Percentiles rank a stretch among this genome's conserved stretches.
These are phyloP conservation scores for Neolamprologus devosi DNA, from an alignment of 2,113 vertebrate species.

Conservation along the genomic window DNA sequence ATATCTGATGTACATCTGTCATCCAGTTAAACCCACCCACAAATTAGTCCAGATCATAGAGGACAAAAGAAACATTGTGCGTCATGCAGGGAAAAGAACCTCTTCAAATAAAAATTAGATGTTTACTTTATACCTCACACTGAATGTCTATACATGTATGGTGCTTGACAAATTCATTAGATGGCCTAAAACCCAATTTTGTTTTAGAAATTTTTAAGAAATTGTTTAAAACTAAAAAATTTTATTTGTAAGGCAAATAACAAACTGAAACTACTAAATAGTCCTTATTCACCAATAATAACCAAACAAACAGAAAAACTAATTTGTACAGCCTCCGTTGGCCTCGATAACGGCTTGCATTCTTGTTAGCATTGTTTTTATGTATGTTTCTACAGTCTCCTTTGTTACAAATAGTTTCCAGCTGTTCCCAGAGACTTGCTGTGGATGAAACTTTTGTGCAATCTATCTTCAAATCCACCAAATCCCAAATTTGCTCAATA, in stretches of 20 bases:
- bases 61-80: constrained; percentile 7
- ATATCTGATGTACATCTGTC: background rate
- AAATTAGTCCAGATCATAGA: background rate
- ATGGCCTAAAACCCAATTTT: background rate
- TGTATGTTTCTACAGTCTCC: background rate
- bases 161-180: background rate
- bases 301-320: background rate
- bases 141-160: background rate
- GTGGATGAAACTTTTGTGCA: background rate
- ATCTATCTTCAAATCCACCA: background rate
- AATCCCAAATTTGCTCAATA: background rate
- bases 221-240: background rate
- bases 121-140: background rate
- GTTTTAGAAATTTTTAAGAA: background rate
- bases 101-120: constrained; percentile 2
- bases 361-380: background rate
- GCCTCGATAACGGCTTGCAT: background rate
- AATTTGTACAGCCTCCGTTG: background rate
- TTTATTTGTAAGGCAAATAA: background rate
- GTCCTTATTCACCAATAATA: background rate
- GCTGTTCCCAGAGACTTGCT: background rate
- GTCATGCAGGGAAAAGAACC: constrained; percentile 9
- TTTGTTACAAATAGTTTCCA: background rate
- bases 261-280: background rate
- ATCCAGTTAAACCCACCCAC: background rate